Evolutionary conservation across 2,888 invertebrate species (phyloP).

Genomic region (Noctua janthe): DNA sequence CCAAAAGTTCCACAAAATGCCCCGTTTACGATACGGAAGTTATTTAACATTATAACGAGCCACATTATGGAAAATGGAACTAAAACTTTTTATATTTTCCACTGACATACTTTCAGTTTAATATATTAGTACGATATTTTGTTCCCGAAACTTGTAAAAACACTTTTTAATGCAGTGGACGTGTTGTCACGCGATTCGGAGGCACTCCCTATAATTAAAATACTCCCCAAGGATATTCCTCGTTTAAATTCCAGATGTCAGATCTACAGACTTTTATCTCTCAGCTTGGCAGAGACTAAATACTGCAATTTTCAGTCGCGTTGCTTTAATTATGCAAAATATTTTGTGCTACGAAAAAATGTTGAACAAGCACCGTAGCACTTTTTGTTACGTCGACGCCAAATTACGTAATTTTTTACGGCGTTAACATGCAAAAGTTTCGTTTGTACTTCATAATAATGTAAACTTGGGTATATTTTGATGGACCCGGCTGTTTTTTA

Average conservation of each 20-base stretch:
- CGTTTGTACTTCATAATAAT: conserved; percentile 53
- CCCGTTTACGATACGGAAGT: conserved; percentile 16
- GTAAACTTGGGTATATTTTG: conserved; percentile 44
- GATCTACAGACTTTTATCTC: conserved; percentile 40
- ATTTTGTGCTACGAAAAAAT: conserved; percentile 39
- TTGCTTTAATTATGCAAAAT: conserved; percentile 58
- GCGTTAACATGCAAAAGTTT: conserved; percentile 54
- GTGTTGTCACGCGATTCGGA: conserved; percentile 40
- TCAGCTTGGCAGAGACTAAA: conserved; percentile 55
- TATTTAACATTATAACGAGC: conserved; percentile 13
- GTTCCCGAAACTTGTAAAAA: conserved; percentile 30
- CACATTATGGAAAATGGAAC: conserved; percentile 21
- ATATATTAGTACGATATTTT: conserved; percentile 23
- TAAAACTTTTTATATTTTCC: conserved; percentile 7
- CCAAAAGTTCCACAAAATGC: conserved; percentile 12
- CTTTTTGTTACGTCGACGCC: conserved; percentile 44
- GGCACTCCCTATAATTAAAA: conserved; percentile 43
- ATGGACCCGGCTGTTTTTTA: conserved; percentile 20
- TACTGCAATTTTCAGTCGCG: conserved; percentile 55
- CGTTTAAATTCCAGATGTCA: conserved; percentile 51
- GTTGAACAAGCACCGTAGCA: conserved; percentile 22
- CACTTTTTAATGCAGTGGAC: conserved; percentile 23
- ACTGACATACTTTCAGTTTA: conserved; percentile 14
- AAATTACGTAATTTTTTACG: conserved; percentile 57
- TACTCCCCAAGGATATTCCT: conserved; percentile 39